These are phyloP conservation scores for Australoheros scitulus DNA, from an alignment of 2,113 vertebrate species.

Conservation along the genomic window DNA sequence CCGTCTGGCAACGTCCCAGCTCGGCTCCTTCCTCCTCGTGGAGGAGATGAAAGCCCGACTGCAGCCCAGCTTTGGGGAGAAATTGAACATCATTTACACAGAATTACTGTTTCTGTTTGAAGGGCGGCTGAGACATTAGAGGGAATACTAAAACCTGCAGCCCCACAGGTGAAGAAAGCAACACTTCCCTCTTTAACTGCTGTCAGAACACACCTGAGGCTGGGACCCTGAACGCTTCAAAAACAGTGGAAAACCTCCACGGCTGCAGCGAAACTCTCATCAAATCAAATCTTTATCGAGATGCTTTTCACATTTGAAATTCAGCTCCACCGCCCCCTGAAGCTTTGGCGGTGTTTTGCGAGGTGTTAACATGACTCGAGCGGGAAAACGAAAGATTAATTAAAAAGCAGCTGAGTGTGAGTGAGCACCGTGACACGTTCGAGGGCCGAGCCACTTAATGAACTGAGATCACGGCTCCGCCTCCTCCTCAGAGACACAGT, in stretches of 20 bases:
- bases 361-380: slow-evolving; percentile 48
- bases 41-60: slow-evolving; percentile 50
- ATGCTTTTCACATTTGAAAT: neutral
- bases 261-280: neutral
- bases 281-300: slow-evolving; percentile 25
- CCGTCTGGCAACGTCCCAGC: neutral
- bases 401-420: slow-evolving; percentile 54
- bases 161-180: slow-evolving; percentile 18
- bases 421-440: slow-evolving; percentile 41
- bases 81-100: slow-evolving; percentile 55
- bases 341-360: slow-evolving; percentile 19
- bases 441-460: slow-evolving; percentile 61
- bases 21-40: slow-evolving; percentile 18
- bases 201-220: slow-evolving; percentile 35
- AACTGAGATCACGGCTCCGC: slow-evolving; percentile 64
- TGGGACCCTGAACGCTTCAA: slow-evolving; percentile 5
- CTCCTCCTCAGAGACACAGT: slow-evolving; percentile 21
- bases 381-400: slow-evolving; percentile 66
- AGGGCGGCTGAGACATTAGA: slow-evolving; percentile 39
- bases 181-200: slow-evolving; percentile 47
- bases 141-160: slow-evolving; percentile 35
- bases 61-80: neutral
- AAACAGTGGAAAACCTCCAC: slow-evolving; percentile 9
- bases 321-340: neutral
- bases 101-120: slow-evolving; percentile 63